These are phyloP conservation scores for Pomacea canaliculata DNA, from an alignment of 2,888 invertebrate genomes.

Conservation along the genomic window DNA sequence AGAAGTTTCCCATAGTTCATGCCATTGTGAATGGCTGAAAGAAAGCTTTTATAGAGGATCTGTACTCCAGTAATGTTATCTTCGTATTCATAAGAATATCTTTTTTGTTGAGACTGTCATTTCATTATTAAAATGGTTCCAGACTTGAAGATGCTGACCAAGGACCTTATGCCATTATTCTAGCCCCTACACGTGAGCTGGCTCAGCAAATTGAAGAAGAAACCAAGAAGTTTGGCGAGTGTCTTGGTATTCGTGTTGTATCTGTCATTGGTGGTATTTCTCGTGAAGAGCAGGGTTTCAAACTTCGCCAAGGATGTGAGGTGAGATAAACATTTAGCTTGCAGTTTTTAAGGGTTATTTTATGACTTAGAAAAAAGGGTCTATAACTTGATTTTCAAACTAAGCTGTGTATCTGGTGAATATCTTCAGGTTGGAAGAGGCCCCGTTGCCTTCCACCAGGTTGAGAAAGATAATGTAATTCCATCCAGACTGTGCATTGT, in stretches of 20 bases:
- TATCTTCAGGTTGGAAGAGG: no score
- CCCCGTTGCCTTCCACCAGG: no score
- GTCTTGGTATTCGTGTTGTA: constrained; percentile 66
- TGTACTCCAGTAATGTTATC: no score
- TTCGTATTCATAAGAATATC: no score
- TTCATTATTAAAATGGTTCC: constrained; percentile 9
- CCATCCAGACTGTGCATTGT: no score
- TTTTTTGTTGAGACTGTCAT: no score
- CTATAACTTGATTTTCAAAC: no score
- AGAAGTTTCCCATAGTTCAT: neutral
- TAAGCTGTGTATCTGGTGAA: no score
- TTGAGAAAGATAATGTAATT: no score
- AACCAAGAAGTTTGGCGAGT: constrained; percentile 93
- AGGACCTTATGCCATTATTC: constrained; percentile 98
- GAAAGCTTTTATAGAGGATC: no score
- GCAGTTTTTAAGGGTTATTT: neutral
- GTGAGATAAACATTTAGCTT: constrained; percentile 66
- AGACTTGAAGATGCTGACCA: constrained; percentile 72
- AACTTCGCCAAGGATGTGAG: constrained; percentile 95
- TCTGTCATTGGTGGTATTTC: constrained; percentile 77
- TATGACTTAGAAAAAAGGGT: neutral
- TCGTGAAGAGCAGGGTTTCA: constrained; percentile 98
- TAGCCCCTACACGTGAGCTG: constrained; percentile 99
- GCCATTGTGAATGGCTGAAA: no score
- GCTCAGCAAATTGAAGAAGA: constrained; percentile 99